A percentile compares a stretch with the other conserved stretches of the same genome.
Conservation (phyloP, 2,888 invertebrate genomes). For the Mamestra brassicae region DNA sequence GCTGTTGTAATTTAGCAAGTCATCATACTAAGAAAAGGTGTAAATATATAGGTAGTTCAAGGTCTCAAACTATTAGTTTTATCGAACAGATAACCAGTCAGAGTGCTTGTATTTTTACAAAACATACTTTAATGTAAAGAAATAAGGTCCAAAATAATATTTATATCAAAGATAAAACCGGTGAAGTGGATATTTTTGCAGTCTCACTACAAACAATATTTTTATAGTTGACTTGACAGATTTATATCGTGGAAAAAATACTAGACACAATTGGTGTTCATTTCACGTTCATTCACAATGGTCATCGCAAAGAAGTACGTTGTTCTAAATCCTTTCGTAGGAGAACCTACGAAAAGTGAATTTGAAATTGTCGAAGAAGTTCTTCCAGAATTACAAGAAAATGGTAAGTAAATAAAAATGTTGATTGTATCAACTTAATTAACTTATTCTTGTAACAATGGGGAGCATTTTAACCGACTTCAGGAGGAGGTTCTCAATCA, state of each 20-base stretch:
- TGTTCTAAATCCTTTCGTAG: conserved; percentile 90
- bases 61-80: conserved; percentile 18
- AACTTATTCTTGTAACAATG: no score
- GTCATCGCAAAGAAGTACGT: conserved; percentile 91
- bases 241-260: not conserved
- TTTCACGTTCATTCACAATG: conserved; percentile 74
- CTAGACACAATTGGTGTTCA: not conserved
- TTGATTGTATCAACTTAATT: no score
- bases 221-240: not conserved
- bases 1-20: conserved; percentile 17
- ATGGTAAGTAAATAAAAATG: conserved; percentile 87
- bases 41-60: not conserved
- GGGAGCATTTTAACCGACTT: no score
- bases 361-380: conserved; percentile 92
- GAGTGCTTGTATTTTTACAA: conserved; percentile 8
- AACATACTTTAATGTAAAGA: not conserved
- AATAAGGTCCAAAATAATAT: conserved; percentile 8
- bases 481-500: no score
- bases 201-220: conserved; percentile 7
- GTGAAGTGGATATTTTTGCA: not conserved
- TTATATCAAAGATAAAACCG: conserved; percentile 20
- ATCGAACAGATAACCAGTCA: conserved; percentile 41
- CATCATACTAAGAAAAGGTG: conserved; percentile 11
- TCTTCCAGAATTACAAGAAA: conserved; percentile 90
- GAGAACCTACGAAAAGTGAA: conserved; percentile 91